Evolutionary conservation across 2,888 invertebrate species (phyloP).

Genomic region (Octodonta nipae): DNA sequence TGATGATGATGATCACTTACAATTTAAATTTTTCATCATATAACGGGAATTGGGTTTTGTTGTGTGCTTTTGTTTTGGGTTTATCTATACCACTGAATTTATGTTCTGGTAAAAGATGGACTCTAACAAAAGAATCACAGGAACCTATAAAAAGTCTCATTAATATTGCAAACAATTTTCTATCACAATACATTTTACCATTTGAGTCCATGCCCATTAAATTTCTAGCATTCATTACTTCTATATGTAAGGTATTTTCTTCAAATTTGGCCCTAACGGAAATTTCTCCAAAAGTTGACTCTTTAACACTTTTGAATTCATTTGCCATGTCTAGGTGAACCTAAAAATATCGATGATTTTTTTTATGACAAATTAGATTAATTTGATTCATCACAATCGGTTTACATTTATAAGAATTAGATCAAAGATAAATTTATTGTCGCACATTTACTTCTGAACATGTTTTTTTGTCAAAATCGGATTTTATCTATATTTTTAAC

Average conservation of each 20-base stretch:
- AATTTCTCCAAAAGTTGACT: slow-evolving; percentile 59
- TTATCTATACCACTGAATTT: slow-evolving; percentile 60
- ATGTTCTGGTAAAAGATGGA: slow-evolving; percentile 73
- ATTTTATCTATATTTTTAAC: too few species aligned
- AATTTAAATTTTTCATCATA: slow-evolving; percentile 90
- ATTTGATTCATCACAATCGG: too few species aligned
- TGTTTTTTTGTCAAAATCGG: too few species aligned
- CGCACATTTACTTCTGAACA: too few species aligned
- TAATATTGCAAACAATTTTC: too few species aligned
- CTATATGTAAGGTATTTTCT: slow-evolving; percentile 59
- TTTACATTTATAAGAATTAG: too few species aligned
- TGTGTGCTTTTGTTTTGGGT: slow-evolving; percentile 81
- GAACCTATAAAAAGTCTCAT: slow-evolving; percentile 42
- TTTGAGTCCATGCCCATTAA: slow-evolving; percentile 77
- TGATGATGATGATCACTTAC: too few species aligned
- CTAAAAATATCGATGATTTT: slow-evolving; percentile 17
- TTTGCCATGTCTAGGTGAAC: slow-evolving; percentile 44
- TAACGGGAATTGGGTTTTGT: slow-evolving; percentile 83
- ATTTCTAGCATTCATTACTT: slow-evolving; percentile 81
- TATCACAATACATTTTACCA: slow-evolving; percentile 42
- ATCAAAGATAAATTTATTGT: too few species aligned
- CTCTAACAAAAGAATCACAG: slow-evolving; percentile 86
- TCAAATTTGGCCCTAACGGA: slow-evolving; percentile 65
- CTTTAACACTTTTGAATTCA: slow-evolving; percentile 50
- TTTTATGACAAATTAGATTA: too few species aligned